Evolutionary conservation across 2,113 vertebrate genomes (phyloP), one percentile per base, ranked within the genome.

Genomic region (Rhea pennata): DNA sequence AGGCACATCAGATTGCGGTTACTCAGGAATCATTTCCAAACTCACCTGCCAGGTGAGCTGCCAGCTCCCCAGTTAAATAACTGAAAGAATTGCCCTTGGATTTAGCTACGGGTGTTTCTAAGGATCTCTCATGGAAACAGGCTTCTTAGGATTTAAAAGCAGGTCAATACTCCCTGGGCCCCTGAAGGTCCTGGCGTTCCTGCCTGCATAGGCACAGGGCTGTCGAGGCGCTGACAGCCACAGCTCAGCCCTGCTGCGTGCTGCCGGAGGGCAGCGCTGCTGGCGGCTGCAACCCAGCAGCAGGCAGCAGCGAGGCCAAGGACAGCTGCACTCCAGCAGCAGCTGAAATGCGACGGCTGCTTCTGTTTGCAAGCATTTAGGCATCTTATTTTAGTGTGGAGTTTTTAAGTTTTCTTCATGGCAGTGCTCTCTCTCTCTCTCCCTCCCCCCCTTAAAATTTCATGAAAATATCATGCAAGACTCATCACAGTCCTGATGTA

Each of bases 161-260:
- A 74, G 39, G 12, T 36, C 19, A 53, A 31, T 15, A 39, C 36
- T 36, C 70, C 50, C 15, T 6, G 17, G 53, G 23, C 36, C 71
- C 33, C 17, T 64, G 58, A 71, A 84, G 53, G 9, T 3, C 42
- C 15, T 19, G 15, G 12, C 56, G 82, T 8, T 75, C n/a, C 69
- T 54, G 4, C 5, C 16, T 64, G 50, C 4, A 2, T 2, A 7
- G 40, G 12, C 33, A 56, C 0, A 6, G 59, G 12, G 59, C 21
- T 36, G 17, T 8, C 11, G 20, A 21, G n/a, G 33, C 33, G 2
- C 33, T 14, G 54, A 58, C 46, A 7, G 27, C 29, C 14, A 12
- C 54, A 27, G 22, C 69, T 71, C 22, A 22, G 42, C 31, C 14
- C 31, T 11, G 14, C 31, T 6, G 27, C n/a, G 13, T 15, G 42